Conservation (phyloP, 1,140 invertebrate species). For the Solenopsis invicta region DNA sequence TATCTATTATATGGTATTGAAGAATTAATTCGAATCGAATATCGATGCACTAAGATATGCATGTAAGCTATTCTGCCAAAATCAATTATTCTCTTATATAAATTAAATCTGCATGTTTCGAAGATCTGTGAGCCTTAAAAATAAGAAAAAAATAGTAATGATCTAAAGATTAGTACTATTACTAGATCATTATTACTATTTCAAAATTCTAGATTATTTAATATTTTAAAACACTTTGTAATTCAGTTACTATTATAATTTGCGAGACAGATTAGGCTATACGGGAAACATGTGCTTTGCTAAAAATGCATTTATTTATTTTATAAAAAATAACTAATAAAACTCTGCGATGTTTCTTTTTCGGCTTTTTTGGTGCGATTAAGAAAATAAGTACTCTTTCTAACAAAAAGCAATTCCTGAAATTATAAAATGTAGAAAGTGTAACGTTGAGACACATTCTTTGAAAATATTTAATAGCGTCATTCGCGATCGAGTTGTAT, state of each 20-base stretch:
- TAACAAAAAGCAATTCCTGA: background rate
- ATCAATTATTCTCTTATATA: background rate
- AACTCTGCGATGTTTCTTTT: background rate
- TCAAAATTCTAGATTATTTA: background rate
- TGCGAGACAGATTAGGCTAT: background rate
- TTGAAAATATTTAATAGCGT: slow-evolving; percentile 19
- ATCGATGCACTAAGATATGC: background rate
- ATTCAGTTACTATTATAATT: background rate
- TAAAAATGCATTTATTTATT: background rate
- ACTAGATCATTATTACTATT: background rate
- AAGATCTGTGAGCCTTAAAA: background rate
- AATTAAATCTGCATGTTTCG: background rate
- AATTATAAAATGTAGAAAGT: slow-evolving; percentile 57
- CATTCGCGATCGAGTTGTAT: background rate
- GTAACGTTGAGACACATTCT: slow-evolving; percentile 4
- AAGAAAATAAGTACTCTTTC: background rate
- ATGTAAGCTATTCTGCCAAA: background rate
- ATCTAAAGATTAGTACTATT: background rate
- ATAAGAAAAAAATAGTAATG: background rate
- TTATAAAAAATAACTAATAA: background rate
- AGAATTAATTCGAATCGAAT: background rate
- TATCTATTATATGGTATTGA: background rate
- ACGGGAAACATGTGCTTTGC: background rate
- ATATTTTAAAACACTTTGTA: slow-evolving; percentile 9
- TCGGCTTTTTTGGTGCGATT: background rate